Evolutionary conservation across 2,888 invertebrate genomes (phyloP).

Genomic region (Coleophora deauratella): DNA sequence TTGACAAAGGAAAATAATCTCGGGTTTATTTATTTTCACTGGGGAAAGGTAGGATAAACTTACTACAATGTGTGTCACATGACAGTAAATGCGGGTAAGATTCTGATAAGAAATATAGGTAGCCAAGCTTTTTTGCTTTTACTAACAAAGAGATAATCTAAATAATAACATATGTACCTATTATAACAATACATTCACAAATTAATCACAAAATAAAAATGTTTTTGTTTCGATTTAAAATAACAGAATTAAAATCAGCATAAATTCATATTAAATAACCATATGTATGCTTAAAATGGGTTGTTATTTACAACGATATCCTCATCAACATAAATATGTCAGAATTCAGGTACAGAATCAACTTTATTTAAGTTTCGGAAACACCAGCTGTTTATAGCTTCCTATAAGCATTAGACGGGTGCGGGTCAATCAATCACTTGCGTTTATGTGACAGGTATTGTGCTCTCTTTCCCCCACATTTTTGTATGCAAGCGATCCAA

Average conservation of each 20-base stretch:
- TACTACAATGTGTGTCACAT: slow-evolving; percentile 30
- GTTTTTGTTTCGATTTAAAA: too few species aligned
- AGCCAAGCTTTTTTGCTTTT: slow-evolving; percentile 4
- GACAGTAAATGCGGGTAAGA: slow-evolving; percentile 25
- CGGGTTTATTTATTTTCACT: slow-evolving; percentile 47
- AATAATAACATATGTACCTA: too few species aligned
- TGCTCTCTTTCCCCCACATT: slow-evolving; percentile 38
- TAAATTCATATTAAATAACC: slow-evolving; percentile 23
- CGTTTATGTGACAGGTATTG: slow-evolving; percentile 66
- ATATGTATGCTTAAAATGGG: slow-evolving; percentile 26
- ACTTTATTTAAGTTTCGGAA: slow-evolving; percentile 31
- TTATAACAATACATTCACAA: slow-evolving; percentile 1
- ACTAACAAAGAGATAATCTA: slow-evolving; percentile 18
- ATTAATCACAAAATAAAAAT: too few species aligned
- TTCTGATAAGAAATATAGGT: slow-evolving; percentile 15
- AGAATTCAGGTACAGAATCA: slow-evolving; percentile 2
- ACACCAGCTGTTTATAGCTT: slow-evolving; percentile 66
- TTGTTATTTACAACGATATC: slow-evolving; percentile 26
- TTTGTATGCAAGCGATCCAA: slow-evolving; percentile 30
- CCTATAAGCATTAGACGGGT: slow-evolving; percentile 60
- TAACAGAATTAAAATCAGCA: slow-evolving; percentile 4
- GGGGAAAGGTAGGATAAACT: slow-evolving; percentile 30
- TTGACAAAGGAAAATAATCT: slow-evolving; percentile 59
- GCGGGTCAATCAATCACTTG: slow-evolving; percentile 68
- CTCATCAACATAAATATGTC: too few species aligned